Conservation (phyloP, 2,113 vertebrate genomes). For the Misgurnus anguillicaudatus region DNA sequence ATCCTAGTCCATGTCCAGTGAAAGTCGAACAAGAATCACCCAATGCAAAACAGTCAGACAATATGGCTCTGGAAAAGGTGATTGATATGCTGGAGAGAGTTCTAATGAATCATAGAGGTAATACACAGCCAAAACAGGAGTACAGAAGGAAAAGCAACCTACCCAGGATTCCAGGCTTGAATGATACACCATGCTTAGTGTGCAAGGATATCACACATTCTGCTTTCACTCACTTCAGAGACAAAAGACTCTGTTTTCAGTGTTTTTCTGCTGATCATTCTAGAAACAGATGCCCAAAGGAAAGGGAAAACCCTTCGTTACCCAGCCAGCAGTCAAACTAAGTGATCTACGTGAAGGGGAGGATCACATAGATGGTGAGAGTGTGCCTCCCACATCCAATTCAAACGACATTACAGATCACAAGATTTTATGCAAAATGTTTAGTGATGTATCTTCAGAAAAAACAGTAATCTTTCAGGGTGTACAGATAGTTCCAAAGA, state of each 20-base stretch:
- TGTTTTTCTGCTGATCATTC: conserved; percentile 21
- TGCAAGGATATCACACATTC: conserved; percentile 20
- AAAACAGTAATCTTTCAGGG: no score
- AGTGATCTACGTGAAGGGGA: conserved; percentile 25
- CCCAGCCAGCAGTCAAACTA: conserved; percentile 46
- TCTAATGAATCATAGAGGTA: not conserved
- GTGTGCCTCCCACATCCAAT: conserved; percentile 6
- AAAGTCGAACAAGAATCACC: no score
- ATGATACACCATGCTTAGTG: conserved; percentile 16
- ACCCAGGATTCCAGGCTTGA: conserved; percentile 14
- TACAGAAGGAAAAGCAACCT: not conserved
- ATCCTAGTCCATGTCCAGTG: no score
- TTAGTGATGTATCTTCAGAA: not conserved
- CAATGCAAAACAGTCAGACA: no score
- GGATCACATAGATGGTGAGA: conserved; percentile 24
- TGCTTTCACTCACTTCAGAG: conserved; percentile 32
- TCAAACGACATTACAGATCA: not conserved
- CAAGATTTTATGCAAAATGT: not conserved
- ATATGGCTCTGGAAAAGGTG: not conserved
- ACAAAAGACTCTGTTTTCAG: conserved; percentile 25
- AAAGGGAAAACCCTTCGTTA: not conserved
- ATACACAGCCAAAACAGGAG: not conserved
- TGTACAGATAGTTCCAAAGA: not conserved
- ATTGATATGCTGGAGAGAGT: conserved; percentile 39
- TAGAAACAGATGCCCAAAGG: conserved; percentile 18